A percentile compares a stretch with the other conserved stretches of the same genome.
Evolutionary conservation across 2,113 vertebrate genomes (phyloP).

Genomic region (Hemichromis elongatus): DNA sequence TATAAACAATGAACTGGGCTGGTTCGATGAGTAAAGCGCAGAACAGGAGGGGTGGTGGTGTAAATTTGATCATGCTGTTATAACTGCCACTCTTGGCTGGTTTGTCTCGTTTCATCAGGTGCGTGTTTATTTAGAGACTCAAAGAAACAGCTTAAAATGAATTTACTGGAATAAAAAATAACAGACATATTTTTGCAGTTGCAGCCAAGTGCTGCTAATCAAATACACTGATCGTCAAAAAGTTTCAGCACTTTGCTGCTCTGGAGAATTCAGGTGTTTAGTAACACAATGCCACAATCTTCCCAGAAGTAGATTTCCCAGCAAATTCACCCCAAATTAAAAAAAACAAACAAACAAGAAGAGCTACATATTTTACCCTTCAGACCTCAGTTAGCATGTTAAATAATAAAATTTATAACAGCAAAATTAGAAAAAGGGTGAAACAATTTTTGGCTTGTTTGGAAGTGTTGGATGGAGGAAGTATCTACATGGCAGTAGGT

Average conservation of each 20-base stretch:
- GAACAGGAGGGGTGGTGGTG: not conserved
- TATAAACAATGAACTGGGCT: conserved; percentile 52
- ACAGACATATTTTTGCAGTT: not conserved
- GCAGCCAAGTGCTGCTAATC: not conserved
- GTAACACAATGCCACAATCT: not conserved
- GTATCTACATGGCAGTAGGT: not conserved
- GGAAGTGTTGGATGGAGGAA: not conserved
- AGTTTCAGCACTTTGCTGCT: not conserved
- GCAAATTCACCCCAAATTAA: not conserved
- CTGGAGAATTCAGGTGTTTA: not conserved
- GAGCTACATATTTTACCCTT: not conserved
- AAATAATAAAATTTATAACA: not conserved
- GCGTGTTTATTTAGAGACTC: not conserved
- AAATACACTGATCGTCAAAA: not conserved
- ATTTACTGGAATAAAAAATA: not conserved
- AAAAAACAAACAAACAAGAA: not conserved
- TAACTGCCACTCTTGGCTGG: not conserved
- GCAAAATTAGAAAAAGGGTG: not conserved
- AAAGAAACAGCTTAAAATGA: not conserved
- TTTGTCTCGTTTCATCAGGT: not conserved
- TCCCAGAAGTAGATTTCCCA: not conserved
- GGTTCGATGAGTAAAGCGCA: not conserved
- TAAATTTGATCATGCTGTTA: not conserved
- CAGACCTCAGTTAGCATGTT: not conserved
- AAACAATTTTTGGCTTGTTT: not conserved